These are phyloP conservation scores for Troglohyphantes excavatus DNA, from an alignment of 2,888 invertebrate species.

Conservation along the genomic window DNA sequence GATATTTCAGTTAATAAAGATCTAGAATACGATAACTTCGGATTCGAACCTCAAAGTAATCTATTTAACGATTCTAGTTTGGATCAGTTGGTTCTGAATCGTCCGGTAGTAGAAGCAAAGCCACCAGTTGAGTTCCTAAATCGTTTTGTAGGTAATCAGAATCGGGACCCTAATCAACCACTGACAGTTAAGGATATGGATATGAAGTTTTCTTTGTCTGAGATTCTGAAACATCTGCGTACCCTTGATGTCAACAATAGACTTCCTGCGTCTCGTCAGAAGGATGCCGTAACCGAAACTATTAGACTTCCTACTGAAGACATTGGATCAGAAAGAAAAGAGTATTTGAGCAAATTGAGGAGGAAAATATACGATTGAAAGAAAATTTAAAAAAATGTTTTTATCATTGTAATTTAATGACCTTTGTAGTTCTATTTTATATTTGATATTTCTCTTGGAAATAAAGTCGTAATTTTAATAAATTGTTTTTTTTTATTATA, in stretches of 20 bases:
- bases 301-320: background rate
- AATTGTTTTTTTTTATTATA: too few relatives aligned
- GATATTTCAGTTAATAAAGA: background rate
- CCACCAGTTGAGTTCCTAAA: constrained; percentile 31
- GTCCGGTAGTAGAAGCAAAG: constrained; percentile 23
- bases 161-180: background rate
- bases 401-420: background rate
- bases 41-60: background rate
- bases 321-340: background rate
- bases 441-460: background rate
- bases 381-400: background rate
- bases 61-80: background rate
- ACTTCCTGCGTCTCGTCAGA: constrained; percentile 19
- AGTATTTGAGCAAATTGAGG: constrained; percentile 30
- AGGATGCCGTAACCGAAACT: background rate
- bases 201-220: constrained; percentile 52
- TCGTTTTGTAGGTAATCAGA: constrained; percentile 6
- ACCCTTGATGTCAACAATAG: constrained; percentile 40
- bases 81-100: background rate
- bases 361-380: background rate
- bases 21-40: background rate
- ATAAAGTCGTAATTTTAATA: background rate
- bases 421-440: background rate
- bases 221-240: constrained; percentile 45
- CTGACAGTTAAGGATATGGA: constrained; percentile 23